Base-by-base conservation (phyloP, 2,888 invertebrate genomes). In the Anoncus sp. region DNA sequence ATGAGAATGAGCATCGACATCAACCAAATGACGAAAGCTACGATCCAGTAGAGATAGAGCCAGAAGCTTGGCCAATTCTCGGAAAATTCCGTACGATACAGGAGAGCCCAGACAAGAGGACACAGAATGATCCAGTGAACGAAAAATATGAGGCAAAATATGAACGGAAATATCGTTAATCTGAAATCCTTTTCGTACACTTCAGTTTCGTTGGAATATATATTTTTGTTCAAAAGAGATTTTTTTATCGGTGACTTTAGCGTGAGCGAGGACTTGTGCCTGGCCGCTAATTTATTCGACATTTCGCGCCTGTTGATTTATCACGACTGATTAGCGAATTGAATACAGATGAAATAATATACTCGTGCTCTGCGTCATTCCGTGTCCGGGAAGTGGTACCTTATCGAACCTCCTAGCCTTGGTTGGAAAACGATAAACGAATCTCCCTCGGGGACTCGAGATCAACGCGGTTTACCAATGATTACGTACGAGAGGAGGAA, bases 51-150 rank as follows among this genome's bases (percentile, higher is more conserved):
- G 10, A 81, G 51, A 66, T 76, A 78, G 0, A 74, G 76, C 84
- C 81, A 87, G 16, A 47, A 70, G 2, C 62, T 14, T 1, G 83
- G 74, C 85, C 83, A 79, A 22, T 71, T 31, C 5, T 57, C 47
- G 3, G 69, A 53, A 27, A 69, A 71, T 5, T 16, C 2, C 0
- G 70, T 72, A 10, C 74, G 49, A 49, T 79, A 75, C 1, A 85
- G 69, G 24, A 83, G 40, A 1, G 83, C 81, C 82, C 86, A 91
- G n/a, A 88, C 63, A 24, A 91, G 67, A 1, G 91, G 91, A 57
- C 87, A 86, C 10, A 88, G 31, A 40, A 91, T 78, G 14, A 92
- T 84, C 92, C 92, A 92, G 75, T 89, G 90, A 27, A 88, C 51
- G 20, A 90, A 16, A 87, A 91, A 81, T 82, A 84, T 71, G 6